Evolutionary conservation across 1,140 invertebrate species (phyloP).

Genomic region (Solenopsis invicta): DNA sequence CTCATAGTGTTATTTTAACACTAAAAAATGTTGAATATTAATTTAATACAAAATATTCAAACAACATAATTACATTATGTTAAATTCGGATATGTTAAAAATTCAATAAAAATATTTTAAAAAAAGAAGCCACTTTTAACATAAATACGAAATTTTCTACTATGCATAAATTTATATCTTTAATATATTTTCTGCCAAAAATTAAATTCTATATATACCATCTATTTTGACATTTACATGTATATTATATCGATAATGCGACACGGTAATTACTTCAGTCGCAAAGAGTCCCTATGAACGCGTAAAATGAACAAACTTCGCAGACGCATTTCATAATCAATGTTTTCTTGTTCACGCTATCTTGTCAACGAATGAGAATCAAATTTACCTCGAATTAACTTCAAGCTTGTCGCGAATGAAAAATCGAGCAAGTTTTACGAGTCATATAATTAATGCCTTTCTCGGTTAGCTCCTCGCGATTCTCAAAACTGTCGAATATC

Average conservation of each 20-base stretch:
- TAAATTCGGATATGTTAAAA: no score
- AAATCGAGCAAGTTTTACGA: constrained; percentile 34
- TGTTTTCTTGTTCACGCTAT: constrained; percentile 27
- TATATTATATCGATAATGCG: not conserved
- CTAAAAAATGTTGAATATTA: no score
- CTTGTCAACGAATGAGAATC: constrained; percentile 28
- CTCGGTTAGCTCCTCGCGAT: constrained; percentile 32
- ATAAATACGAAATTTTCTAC: no score
- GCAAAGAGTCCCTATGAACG: not conserved
- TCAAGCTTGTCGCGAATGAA: constrained; percentile 14
- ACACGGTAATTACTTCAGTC: not conserved
- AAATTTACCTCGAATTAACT: constrained; percentile 25
- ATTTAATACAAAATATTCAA: no score
- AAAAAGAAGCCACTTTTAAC: no score
- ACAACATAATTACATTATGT: no score
- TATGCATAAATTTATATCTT: no score
- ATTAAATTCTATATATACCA: not conserved
- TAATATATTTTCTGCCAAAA: not conserved
- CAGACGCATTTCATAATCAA: constrained; percentile 28
- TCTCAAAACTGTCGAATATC: constrained; percentile 39
- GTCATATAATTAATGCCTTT: constrained; percentile 33
- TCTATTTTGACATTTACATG: not conserved
- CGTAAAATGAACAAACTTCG: constrained; percentile 19
- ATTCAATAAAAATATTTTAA: no score
- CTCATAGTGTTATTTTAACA: no score